A percentile compares a stretch with the other conserved stretches of the same genome.
phyloP scores from a whole-genome alignment of 2,797 vertebrate species.

The Artibeus lituratus region DNA sequence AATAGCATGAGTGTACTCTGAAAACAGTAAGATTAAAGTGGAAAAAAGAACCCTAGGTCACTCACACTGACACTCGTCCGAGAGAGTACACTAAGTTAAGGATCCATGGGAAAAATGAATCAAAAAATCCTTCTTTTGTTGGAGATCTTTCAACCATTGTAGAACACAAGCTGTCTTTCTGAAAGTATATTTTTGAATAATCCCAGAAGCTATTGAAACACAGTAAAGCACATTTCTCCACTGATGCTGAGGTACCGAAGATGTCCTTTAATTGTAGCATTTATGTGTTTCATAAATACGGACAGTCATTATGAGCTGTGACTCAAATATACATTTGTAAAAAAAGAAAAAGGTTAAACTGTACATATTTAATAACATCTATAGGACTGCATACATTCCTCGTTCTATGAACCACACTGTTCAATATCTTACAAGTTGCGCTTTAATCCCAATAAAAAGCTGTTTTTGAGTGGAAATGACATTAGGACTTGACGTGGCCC shows the following conservation, averaged over 20 bases:
- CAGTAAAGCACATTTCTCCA: constrained; percentile 39
- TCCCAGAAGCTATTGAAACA: constrained; percentile 52
- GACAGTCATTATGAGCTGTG: constrained; percentile 57
- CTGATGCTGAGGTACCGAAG: neutral
- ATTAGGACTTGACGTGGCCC: constrained; percentile 73
- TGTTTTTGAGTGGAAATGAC: constrained; percentile 77
- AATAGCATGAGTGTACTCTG: neutral
- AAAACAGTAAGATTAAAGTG: neutral
- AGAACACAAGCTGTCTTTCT: neutral
- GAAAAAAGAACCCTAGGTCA: neutral
- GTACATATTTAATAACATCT: constrained; percentile 69
- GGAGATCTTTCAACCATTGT: neutral
- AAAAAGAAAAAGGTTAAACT: constrained; percentile 71
- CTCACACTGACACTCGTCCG: neutral
- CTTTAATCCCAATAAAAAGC: constrained; percentile 74
- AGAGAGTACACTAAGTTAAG: neutral
- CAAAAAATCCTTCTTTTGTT: neutral
- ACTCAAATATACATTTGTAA: constrained; percentile 64
- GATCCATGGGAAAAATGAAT: neutral
- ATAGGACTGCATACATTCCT: constrained; percentile 59
- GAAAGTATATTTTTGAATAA: constrained; percentile 55
- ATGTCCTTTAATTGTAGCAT: constrained; percentile 22
- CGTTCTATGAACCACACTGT: constrained; percentile 62
- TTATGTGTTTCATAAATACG: constrained; percentile 66
- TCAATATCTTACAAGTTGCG: constrained; percentile 68